These are phyloP conservation scores for Steinernema hermaphroditum DNA, from an alignment of 2,888 invertebrate genomes.

Conservation along the genomic window DNA sequence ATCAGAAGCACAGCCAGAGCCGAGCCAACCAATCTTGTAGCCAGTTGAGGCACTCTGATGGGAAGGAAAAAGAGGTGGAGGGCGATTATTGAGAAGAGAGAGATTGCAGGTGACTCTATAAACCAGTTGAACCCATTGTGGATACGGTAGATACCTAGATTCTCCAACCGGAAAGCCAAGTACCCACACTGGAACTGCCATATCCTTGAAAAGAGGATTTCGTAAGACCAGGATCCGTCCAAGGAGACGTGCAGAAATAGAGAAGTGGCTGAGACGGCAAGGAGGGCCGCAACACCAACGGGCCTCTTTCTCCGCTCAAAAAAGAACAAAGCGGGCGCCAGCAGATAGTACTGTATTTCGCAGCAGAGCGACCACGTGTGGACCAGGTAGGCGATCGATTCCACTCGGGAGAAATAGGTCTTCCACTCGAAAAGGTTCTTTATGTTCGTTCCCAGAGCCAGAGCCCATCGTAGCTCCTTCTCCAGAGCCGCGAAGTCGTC, in stretches of 20 bases:
- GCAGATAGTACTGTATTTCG: slow-evolving; percentile 13
- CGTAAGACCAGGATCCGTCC: slow-evolving; percentile 13
- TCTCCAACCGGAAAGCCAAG: neutral
- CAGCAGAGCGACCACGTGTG: slow-evolving; percentile 26
- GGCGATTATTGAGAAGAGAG: neutral
- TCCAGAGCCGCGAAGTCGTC: neutral
- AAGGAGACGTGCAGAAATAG: neutral
- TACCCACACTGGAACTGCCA: slow-evolving; percentile 28
- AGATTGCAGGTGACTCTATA: no score
- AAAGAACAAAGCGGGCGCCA: slow-evolving; percentile 1
- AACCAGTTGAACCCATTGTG: no score
- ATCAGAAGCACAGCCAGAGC: neutral
- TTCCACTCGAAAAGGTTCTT: neutral
- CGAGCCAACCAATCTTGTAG: neutral
- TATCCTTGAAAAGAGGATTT: neutral
- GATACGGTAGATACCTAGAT: slow-evolving; percentile 17
- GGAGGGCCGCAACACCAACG: neutral
- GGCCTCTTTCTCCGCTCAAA: neutral
- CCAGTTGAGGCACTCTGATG: neutral
- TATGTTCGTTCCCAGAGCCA: neutral
- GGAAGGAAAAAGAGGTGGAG: slow-evolving; percentile 24
- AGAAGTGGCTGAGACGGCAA: neutral
- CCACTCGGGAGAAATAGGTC: slow-evolving; percentile 1
- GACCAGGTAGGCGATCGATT: neutral
- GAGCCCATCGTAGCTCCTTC: neutral